Evolutionary conservation across 2,797 vertebrate species (phyloP).

Genomic region (Argya squamiceps): DNA sequence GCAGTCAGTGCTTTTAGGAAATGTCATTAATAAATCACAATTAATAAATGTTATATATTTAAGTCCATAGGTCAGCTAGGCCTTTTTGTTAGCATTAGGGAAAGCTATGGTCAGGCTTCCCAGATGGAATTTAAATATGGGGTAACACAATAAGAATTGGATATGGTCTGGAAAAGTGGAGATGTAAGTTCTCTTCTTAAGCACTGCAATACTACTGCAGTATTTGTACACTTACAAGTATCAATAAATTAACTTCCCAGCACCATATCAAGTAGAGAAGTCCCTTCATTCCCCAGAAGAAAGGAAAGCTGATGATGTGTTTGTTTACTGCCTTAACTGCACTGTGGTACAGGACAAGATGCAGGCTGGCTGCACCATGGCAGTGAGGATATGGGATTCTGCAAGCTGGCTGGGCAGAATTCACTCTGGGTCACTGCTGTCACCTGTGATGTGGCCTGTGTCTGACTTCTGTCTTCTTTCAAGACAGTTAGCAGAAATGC

Average conservation of each 20-base stretch:
- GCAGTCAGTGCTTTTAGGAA: not conserved
- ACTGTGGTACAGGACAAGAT: rapidly evolving
- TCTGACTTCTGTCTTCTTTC: not conserved
- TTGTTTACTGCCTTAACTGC: not conserved
- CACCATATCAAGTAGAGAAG: not conserved
- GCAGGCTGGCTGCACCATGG: not conserved
- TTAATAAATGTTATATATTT: not conserved
- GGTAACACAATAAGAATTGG: not conserved
- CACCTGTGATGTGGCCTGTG: not conserved
- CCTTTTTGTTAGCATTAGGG: not conserved
- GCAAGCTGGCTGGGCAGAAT: not conserved
- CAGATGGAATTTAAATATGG: not conserved
- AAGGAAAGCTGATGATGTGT: not conserved
- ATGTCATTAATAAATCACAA: not conserved
- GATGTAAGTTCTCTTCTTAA: not conserved
- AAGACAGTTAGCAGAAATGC: not conserved
- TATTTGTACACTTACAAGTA: not conserved
- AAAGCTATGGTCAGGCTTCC: not conserved
- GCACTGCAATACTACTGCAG: not conserved
- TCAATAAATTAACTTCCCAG: not conserved
- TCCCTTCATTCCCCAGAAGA: not conserved
- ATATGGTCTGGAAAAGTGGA: not conserved
- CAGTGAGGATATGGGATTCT: not conserved
- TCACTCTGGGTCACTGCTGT: not conserved
- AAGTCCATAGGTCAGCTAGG: not conserved